Evolutionary conservation across 2,888 invertebrate species (phyloP).

Genomic region (Ashinkailepas kermadecensis): DNA sequence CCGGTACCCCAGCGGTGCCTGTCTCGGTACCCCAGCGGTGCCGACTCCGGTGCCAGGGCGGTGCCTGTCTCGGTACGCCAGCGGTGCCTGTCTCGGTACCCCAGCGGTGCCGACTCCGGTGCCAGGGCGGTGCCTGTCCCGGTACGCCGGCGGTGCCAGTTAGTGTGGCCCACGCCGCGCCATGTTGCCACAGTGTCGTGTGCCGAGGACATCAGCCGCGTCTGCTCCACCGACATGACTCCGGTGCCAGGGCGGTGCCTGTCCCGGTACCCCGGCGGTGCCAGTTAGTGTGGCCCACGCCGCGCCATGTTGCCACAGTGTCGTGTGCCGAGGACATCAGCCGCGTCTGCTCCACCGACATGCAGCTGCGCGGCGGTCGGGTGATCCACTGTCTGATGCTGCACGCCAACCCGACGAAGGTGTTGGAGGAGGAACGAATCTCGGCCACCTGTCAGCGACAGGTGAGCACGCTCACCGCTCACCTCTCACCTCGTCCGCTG

Average conservation of each 20-base stretch:
- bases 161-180: not conserved
- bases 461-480: not conserved
- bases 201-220: slow-evolving; percentile 68
- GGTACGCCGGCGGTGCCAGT: too few species aligned
- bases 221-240: slow-evolving; percentile 51
- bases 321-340: slow-evolving; percentile 76
- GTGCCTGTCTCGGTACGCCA: too few species aligned
- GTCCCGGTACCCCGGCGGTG: too few species aligned
- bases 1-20: not conserved
- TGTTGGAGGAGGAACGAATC: not conserved
- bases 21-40: not conserved
- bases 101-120: too few species aligned
- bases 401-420: slow-evolving; percentile 34
- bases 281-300: not conserved
- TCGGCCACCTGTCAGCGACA: not conserved
- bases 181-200: slow-evolving; percentile 49
- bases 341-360: slow-evolving; percentile 55
- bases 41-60: too few species aligned
- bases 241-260: too few species aligned
- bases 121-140: too few species aligned
- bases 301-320: not conserved
- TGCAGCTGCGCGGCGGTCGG: slow-evolving; percentile 42
- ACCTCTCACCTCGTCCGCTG: not conserved
- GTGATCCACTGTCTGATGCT: slow-evolving; percentile 48
- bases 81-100: too few species aligned